Conservation (phyloP, 2,888 invertebrate species). For the Ashinkailepas kermadecensis region DNA sequence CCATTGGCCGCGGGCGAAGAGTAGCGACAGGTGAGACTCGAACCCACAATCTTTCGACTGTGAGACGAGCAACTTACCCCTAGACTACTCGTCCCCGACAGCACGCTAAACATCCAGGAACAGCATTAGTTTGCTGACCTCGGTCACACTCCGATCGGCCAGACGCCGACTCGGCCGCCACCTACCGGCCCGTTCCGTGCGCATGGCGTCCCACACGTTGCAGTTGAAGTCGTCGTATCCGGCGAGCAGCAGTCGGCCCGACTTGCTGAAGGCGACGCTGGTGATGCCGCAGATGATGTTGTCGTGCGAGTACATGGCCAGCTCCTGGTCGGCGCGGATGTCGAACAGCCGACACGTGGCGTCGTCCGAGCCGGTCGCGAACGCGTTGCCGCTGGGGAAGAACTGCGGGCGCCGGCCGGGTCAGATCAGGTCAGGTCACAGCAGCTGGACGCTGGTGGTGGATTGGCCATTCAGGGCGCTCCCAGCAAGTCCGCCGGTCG, state of each 20-base stretch:
- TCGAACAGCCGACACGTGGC: conserved; percentile 99
- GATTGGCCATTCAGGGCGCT: no score
- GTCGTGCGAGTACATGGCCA: conserved; percentile 99
- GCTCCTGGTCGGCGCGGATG: conserved; percentile 98
- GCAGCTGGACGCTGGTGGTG: no score
- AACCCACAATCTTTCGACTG: no score
- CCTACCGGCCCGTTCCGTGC: conserved; percentile 92
- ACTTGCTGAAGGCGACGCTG: conserved; percentile 97
- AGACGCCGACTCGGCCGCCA: background rate
- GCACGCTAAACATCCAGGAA: no score
- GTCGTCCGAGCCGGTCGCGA: conserved; percentile 99
- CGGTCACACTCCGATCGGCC: no score
- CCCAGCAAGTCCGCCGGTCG: no score
- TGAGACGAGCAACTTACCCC: no score
- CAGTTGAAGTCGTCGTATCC: conserved; percentile 99
- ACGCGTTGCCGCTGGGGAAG: conserved; percentile 97
- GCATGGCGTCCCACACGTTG: conserved; percentile 99
- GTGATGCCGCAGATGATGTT: conserved; percentile 99
- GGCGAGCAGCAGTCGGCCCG: conserved; percentile 88
- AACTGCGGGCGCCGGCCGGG: conserved; percentile 52
- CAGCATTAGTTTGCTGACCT: no score
- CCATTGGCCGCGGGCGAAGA: no score
- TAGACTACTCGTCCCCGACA: no score
- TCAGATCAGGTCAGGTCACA: no score
- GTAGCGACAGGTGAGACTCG: no score